Percentiles rank a stretch among this genome's conserved stretches.
These are phyloP conservation scores for Iselma pallidipennis DNA, from an alignment of 2,888 invertebrate genomes.

Conservation along the genomic window DNA sequence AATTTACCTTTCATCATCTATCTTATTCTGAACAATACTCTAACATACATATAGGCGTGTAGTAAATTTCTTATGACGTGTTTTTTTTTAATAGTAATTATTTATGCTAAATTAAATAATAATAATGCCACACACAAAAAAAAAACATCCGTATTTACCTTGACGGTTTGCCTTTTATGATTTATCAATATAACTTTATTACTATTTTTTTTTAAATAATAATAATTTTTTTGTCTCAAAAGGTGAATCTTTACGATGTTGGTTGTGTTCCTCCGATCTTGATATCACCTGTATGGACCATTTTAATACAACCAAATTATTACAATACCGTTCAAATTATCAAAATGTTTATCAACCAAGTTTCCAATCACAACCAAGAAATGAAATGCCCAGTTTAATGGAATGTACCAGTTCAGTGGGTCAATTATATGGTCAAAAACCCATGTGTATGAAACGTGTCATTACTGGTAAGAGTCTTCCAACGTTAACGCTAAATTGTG, in stretches of 20 bases:
- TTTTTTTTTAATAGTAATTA: background rate
- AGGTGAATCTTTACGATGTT: conserved; percentile 72
- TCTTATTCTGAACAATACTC: background rate
- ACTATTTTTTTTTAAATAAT: background rate
- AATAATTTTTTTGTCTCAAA: conserved; percentile 48
- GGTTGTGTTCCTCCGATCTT: conserved; percentile 75
- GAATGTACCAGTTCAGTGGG: conserved; percentile 12
- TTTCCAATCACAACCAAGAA: conserved; percentile 7
- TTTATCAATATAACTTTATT: background rate
- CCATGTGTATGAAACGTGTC: conserved; percentile 19
- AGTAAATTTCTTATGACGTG: background rate
- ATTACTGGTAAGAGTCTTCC: conserved; percentile 22
- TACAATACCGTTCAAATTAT: conserved; percentile 29
- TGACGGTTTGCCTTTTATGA: background rate
- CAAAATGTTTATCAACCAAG: conserved; percentile 13
- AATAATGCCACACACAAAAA: background rate
- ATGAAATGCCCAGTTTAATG: conserved; percentile 8
- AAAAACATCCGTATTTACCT: background rate
- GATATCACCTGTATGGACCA: conserved; percentile 74
- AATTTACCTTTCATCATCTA: background rate
- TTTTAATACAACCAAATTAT: conserved; percentile 62
- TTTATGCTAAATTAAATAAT: conserved; percentile 1
- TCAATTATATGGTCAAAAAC: conserved; percentile 16
- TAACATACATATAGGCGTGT: background rate
- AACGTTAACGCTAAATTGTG: too few species aligned